Evolutionary conservation across 2,888 invertebrate genomes (phyloP).

Genomic region (Phragmatobia fuliginosa): DNA sequence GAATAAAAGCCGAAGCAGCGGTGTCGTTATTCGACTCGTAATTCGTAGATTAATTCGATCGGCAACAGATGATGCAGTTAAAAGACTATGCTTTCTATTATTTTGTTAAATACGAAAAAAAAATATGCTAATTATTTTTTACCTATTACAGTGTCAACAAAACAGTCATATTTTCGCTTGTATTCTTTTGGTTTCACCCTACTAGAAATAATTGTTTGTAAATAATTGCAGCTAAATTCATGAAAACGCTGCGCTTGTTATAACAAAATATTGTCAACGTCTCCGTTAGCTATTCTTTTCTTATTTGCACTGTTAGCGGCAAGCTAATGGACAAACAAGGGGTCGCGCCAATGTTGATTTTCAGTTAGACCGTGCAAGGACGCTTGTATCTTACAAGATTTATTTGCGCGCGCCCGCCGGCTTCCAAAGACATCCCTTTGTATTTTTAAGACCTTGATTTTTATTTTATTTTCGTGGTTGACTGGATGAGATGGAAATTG

Average conservation of each 20-base stretch:
- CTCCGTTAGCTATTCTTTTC: conserved; percentile 62
- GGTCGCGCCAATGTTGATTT: conserved; percentile 81
- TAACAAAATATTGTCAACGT: conserved; percentile 63
- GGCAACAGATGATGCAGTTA: neutral
- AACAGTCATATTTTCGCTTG: neutral
- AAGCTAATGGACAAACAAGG: conserved; percentile 85
- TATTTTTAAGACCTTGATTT: conserved; percentile 21
- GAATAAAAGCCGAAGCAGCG: too few species aligned
- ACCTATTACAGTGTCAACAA: neutral
- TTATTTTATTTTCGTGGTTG: conserved; percentile 10
- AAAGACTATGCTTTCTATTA: neutral
- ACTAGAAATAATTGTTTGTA: neutral
- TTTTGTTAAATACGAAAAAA: neutral
- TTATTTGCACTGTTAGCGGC: conserved; percentile 78
- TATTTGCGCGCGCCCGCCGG: conserved; percentile 66
- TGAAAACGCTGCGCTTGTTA: conserved; percentile 28
- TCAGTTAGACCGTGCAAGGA: conserved; percentile 74
- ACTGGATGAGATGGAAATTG: conserved; percentile 13
- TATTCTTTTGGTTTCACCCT: neutral
- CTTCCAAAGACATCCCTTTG: conserved; percentile 41
- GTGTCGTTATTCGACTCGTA: neutral
- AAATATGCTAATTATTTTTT: too few species aligned
- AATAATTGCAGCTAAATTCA: conserved; percentile 18
- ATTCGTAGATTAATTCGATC: neutral
- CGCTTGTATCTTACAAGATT: conserved; percentile 79